Percentiles rank a stretch among this genome's conserved stretches.
phyloP scores from a whole-genome alignment of 2,888 invertebrate species.

The Rotaria macrura region DNA sequence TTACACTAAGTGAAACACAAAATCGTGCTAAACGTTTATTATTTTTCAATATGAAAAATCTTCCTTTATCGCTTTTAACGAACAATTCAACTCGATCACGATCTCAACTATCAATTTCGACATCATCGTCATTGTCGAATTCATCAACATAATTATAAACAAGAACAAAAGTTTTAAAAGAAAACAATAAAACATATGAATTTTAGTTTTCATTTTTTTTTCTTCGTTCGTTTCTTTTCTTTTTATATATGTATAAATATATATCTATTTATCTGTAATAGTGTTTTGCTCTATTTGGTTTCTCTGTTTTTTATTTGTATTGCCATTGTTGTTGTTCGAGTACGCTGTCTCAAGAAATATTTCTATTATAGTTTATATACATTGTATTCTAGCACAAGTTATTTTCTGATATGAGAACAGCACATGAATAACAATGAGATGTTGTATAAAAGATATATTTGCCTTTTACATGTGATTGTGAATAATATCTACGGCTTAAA shows the following conservation, averaged over 20 bases:
- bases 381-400: background rate
- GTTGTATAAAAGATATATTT: background rate
- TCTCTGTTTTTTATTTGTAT: background rate
- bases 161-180: too few species aligned
- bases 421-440: background rate
- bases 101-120: background rate
- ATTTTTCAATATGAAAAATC: conserved; percentile 10
- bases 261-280: conserved; percentile 2
- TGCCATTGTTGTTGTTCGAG: background rate
- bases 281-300: background rate
- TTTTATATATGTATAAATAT: background rate
- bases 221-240: background rate
- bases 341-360: background rate
- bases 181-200: background rate
- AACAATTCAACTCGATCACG: background rate
- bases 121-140: background rate
- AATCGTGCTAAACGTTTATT: conserved; percentile 19
- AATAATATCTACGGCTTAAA: too few species aligned
- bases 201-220: background rate
- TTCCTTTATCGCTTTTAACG: background rate
- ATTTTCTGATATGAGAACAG: background rate
- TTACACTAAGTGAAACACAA: conserved; percentile 18
- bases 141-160: background rate
- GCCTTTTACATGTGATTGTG: background rate
- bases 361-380: background rate